Evolutionary conservation across 2,888 invertebrate genomes (phyloP).

Genomic region (Macrosoma leucophasiata): DNA sequence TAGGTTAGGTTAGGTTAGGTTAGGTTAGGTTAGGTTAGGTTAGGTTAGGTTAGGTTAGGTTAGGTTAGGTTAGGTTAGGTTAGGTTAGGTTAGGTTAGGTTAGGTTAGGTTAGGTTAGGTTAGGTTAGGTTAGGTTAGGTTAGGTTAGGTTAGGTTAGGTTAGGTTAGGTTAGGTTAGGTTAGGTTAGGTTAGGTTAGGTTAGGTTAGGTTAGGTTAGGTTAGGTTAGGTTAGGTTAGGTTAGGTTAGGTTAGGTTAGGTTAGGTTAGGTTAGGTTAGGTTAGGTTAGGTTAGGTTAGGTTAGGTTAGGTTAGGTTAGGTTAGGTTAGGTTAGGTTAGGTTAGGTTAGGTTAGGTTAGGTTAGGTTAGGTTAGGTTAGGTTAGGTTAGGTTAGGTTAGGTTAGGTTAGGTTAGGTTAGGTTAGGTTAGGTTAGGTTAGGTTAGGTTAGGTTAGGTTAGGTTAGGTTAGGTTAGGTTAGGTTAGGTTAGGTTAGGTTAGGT

Average conservation of each 20-base stretch:
- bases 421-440: constrained; percentile 16
- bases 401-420: constrained; percentile 12
- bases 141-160: constrained; percentile 16
- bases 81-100: constrained; percentile 18
- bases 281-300: constrained; percentile 16
- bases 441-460: constrained; percentile 24
- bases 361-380: constrained; percentile 16
- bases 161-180: constrained; percentile 18
- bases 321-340: constrained; percentile 18
- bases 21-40: constrained; percentile 22
- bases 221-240: constrained; percentile 17
- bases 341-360: constrained; percentile 17
- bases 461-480: constrained; percentile 27
- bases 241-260: constrained; percentile 14
- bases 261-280: constrained; percentile 17
- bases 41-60: constrained; percentile 22
- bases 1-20: constrained; percentile 21
- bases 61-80: constrained; percentile 22
- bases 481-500: constrained; percentile 26
- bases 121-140: constrained; percentile 13
- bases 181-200: constrained; percentile 17
- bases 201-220: constrained; percentile 16
- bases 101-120: constrained; percentile 17
- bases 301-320: constrained; percentile 18
- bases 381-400: constrained; percentile 9